A percentile compares a stretch with the other conserved stretches of the same genome.
Conservation (phyloP, 64 coral and sea anemone species). For the Orbicella faveolata region DNA sequence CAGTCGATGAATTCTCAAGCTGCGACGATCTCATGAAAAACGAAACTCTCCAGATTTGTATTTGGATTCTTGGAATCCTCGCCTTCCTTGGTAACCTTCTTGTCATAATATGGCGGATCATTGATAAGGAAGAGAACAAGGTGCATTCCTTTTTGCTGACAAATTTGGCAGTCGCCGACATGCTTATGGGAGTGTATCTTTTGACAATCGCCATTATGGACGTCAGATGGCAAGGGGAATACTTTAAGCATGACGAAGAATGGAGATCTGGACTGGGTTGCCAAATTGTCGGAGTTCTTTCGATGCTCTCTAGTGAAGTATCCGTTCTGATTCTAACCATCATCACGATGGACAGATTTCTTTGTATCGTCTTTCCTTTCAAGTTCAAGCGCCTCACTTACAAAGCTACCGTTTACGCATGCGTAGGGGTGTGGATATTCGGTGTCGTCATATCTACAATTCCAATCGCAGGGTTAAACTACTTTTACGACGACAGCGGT, state of each 20-base stretch:
- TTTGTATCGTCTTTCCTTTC: slow-evolving; percentile 33
- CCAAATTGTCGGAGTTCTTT: slow-evolving; percentile 9
- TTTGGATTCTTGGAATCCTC: slow-evolving; percentile 48
- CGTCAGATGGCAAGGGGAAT: slow-evolving; percentile 15
- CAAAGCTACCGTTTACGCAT: not conserved
- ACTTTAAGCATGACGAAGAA: slow-evolving; percentile 19
- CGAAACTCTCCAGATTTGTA: slow-evolving; percentile 33
- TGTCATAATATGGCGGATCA: slow-evolving; percentile 28
- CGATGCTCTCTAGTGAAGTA: slow-evolving; percentile 30
- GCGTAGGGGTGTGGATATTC: slow-evolving; percentile 1
- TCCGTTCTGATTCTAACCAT: slow-evolving; percentile 28
- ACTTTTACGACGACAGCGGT: slow-evolving; percentile 11
- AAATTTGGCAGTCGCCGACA: slow-evolving; percentile 24
- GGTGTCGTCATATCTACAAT: not conserved
- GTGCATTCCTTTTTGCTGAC: slow-evolving; percentile 16
- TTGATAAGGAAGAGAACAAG: slow-evolving; percentile 16
- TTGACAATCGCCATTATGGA: slow-evolving; percentile 17
- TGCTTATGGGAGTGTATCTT: slow-evolving; percentile 23
- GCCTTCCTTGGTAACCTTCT: slow-evolving; percentile 40
- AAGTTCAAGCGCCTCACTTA: not conserved
- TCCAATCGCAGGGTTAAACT: not conserved
- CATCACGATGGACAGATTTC: slow-evolving; percentile 23
- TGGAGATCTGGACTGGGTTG: slow-evolving; percentile 13
- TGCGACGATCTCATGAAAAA: slow-evolving; percentile 63
- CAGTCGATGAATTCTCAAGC: slow-evolving; percentile 45